Evolutionary conservation across 2,113 vertebrate genomes (phyloP).

Genomic region (Clupea harengus): DNA sequence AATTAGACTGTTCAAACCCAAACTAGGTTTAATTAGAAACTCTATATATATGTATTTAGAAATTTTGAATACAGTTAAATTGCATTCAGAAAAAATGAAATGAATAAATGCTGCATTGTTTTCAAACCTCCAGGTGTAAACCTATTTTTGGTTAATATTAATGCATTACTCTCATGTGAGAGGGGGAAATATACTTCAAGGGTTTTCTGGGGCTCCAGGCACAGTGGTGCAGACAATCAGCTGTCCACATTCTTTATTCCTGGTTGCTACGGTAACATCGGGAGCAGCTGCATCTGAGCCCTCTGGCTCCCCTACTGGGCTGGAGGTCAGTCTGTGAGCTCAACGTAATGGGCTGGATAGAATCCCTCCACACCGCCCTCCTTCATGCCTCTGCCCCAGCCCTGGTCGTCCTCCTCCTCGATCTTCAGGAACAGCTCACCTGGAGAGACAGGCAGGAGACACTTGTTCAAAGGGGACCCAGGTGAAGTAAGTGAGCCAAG

Average conservation of each 20-base stretch:
- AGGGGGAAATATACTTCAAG: background rate
- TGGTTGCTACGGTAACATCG: background rate
- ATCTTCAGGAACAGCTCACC: constrained; percentile 80
- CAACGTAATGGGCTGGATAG: constrained; percentile 81
- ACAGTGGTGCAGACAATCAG: background rate
- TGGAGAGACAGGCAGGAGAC: constrained; percentile 36
- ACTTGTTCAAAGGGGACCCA: background rate
- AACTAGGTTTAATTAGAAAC: background rate
- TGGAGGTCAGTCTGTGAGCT: constrained; percentile 60
- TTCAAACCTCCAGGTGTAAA: background rate
- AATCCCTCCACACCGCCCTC: constrained; percentile 75
- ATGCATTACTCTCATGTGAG: background rate
- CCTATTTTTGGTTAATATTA: background rate
- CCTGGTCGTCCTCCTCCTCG: constrained; percentile 83
- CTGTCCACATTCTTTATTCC: constrained; percentile 2
- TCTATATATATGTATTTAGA: background rate
- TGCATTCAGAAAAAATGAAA: background rate
- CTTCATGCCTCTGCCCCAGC: constrained; percentile 79
- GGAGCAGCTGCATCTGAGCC: constrained; percentile 2
- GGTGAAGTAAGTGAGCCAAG: background rate
- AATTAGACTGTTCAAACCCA: background rate
- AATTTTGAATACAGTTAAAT: background rate
- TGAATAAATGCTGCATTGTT: background rate
- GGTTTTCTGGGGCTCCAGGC: background rate
- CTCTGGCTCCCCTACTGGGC: background rate